These are phyloP conservation scores for Brachyhypopomus gauderio DNA, from an alignment of 2,113 vertebrate genomes.

Conservation along the genomic window DNA sequence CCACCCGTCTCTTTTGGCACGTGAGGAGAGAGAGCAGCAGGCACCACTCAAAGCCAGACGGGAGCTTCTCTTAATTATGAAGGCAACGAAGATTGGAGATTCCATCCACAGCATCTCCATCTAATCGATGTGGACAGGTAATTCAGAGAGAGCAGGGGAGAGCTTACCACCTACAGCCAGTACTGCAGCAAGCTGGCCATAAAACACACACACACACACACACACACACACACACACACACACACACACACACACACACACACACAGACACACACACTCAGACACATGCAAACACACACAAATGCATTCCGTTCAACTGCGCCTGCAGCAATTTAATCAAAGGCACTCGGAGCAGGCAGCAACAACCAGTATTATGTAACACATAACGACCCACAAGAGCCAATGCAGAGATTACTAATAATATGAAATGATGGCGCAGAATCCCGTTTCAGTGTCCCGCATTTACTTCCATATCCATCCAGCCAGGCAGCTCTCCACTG, in stretches of 20 bases:
- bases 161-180: conserved; percentile 61
- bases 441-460: conserved; percentile 43
- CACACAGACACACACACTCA: conserved; percentile 12
- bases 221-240: not conserved
- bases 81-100: conserved; percentile 77
- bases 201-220: conserved; percentile 28
- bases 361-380: conserved; percentile 59
- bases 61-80: conserved; percentile 80
- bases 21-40: conserved; percentile 70
- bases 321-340: conserved; percentile 61
- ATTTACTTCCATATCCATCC: conserved; percentile 44
- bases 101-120: conserved; percentile 67
- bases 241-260: conserved; percentile 14
- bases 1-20: conserved; percentile 54
- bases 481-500: conserved; percentile 8
- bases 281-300: conserved; percentile 5
- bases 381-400: conserved; percentile 54
- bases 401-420: conserved; percentile 45
- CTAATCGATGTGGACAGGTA: conserved; percentile 80
- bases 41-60: conserved; percentile 69
- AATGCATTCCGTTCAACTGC: conserved; percentile 33
- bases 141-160: conserved; percentile 70
- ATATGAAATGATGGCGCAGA: conserved; percentile 52
- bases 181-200: conserved; percentile 35
- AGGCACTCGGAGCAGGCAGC: conserved; percentile 59